Conservation (phyloP, 2,888 invertebrate genomes). For the Drosophila affinis region DNA sequence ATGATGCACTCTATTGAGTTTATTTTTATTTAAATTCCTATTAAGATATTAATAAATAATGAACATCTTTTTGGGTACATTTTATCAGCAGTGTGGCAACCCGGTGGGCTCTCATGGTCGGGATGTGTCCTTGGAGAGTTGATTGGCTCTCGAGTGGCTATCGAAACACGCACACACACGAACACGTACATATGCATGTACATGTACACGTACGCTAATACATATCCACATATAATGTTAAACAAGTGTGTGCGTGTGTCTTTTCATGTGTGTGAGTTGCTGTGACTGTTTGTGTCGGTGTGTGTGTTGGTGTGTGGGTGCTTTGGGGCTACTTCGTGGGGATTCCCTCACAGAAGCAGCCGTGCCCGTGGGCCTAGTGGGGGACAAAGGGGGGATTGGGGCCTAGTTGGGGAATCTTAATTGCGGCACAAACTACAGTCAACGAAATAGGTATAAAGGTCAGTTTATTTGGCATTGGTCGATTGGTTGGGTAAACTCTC, state of each 20-base stretch:
- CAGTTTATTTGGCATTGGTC: slow-evolving; percentile 57
- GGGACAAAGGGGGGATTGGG: neutral
- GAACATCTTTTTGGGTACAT: too few relatives aligned
- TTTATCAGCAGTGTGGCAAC: neutral
- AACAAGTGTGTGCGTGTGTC: slow-evolving; percentile 48
- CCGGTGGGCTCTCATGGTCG: neutral
- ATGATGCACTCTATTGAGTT: neutral
- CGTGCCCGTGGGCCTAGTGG: neutral
- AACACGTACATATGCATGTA: slow-evolving; percentile 20
- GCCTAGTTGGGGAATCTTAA: slow-evolving; percentile 28
- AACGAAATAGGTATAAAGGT: slow-evolving; percentile 83
- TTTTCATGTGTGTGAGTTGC: slow-evolving; percentile 15
- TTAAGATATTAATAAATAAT: neutral
- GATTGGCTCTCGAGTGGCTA: slow-evolving; percentile 31
- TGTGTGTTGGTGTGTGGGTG: slow-evolving; percentile 14
- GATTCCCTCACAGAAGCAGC: neutral
- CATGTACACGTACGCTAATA: slow-evolving; percentile 68
- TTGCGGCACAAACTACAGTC: slow-evolving; percentile 83
- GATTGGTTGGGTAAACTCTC: slow-evolving; percentile 29
- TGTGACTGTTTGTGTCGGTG: slow-evolving; percentile 19
- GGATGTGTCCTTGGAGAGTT: slow-evolving; percentile 3
- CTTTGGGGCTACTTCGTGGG: slow-evolving; percentile 13
- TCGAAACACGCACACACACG: slow-evolving; percentile 40
- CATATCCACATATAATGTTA: slow-evolving; percentile 76
- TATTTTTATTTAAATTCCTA: neutral